Percentiles rank a stretch among this genome's conserved stretches.
Evolutionary conservation across 1,140 invertebrate genomes (phyloP).

Genomic region (Proctacanthus coquilletti): DNA sequence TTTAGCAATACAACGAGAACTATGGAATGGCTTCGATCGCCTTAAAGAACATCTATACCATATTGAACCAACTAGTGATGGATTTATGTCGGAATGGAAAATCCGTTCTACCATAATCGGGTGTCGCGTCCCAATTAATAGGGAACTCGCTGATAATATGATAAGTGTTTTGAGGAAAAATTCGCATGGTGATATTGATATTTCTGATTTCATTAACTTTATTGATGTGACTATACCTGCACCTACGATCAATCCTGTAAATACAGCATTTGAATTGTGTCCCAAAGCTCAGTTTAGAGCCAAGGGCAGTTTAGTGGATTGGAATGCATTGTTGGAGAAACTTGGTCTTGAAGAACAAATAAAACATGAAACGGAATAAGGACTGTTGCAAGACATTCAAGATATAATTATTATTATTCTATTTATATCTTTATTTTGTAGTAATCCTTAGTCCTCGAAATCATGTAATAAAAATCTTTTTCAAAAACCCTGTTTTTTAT

Average conservation of each 20-base stretch:
- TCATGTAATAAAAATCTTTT: too few species aligned
- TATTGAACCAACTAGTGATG: slow-evolving; percentile 39
- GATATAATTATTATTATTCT: too few species aligned
- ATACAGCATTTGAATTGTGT: slow-evolving; percentile 25
- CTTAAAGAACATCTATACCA: slow-evolving; percentile 46
- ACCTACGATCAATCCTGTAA: slow-evolving; percentile 23
- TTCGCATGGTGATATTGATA: slow-evolving; percentile 39
- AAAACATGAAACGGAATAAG: slow-evolving; percentile 2
- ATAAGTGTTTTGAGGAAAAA: slow-evolving; percentile 45
- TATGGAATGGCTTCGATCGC: slow-evolving; percentile 51
- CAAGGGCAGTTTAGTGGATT: slow-evolving; percentile 22
- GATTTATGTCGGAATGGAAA: slow-evolving; percentile 36
- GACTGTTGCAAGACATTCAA: too few species aligned
- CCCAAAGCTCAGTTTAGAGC: slow-evolving; percentile 24
- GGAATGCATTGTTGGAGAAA: slow-evolving; percentile 19
- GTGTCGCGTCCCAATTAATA: slow-evolving; percentile 45
- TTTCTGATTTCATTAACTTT: slow-evolving; percentile 24
- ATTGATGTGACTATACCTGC: slow-evolving; percentile 18
- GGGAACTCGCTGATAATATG: slow-evolving; percentile 49
- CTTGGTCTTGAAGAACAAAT: slow-evolving; percentile 22
- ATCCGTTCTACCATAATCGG: slow-evolving; percentile 45
- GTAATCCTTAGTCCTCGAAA: too few species aligned
- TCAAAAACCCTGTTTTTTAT: too few species aligned
- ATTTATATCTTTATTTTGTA: too few species aligned
- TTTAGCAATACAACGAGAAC: slow-evolving; percentile 43